These are phyloP conservation scores for Spizella passerina DNA, from an alignment of 2,797 vertebrate genomes.

Conservation along the genomic window DNA sequence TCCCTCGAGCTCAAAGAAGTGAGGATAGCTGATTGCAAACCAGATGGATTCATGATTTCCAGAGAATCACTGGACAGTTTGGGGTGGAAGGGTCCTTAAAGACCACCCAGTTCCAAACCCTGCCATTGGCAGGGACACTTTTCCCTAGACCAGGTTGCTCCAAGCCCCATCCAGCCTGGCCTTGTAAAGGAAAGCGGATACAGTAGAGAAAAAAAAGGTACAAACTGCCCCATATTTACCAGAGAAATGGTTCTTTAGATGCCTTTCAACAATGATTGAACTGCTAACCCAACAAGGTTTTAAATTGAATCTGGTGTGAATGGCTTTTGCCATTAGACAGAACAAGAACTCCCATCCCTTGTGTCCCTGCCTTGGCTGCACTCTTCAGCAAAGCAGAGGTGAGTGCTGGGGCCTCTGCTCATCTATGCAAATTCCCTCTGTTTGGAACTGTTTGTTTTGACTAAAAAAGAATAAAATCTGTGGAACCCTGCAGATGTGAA, in stretches of 20 bases:
- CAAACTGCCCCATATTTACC: background rate
- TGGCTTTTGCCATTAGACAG: background rate
- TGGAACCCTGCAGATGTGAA: background rate
- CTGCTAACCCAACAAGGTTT: background rate
- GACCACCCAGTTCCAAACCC: background rate
- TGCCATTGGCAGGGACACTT: background rate
- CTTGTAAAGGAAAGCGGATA: background rate
- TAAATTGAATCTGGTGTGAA: background rate
- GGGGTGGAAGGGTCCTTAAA: background rate
- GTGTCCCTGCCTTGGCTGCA: background rate
- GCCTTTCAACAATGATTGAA: background rate
- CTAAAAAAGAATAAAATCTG: background rate
- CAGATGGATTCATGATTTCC: background rate
- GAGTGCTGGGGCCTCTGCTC: background rate
- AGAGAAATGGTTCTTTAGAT: background rate
- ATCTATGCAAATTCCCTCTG: background rate
- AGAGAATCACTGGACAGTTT: background rate
- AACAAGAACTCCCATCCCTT: background rate
- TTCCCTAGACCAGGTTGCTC: background rate
- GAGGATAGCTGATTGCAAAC: background rate
- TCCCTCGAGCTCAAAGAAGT: background rate
- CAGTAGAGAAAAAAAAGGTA: background rate
- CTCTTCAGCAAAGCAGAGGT: background rate
- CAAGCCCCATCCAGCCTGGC: background rate
- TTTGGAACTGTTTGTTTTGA: background rate